Evolutionary conservation across 2,888 invertebrate species (phyloP).

Genomic region (Neria commutata): DNA sequence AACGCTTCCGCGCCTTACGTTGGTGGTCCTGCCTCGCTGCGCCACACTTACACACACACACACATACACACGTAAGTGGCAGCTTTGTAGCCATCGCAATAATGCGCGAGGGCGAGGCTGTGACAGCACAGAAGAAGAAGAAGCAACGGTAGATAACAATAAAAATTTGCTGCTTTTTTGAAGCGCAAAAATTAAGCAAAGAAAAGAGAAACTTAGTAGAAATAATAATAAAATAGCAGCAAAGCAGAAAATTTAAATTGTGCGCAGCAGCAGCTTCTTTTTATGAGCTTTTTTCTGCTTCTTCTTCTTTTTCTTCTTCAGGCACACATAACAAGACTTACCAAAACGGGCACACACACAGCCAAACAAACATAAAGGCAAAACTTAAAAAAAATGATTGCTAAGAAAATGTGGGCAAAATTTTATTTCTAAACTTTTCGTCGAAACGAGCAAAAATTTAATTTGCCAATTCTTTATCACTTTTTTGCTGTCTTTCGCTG

Average conservation of each 20-base stretch:
- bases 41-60: neutral
- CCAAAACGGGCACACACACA: neutral
- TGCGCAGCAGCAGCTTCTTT: neutral
- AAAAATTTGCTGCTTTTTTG: neutral
- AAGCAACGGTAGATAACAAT: neutral
- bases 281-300: too few relatives aligned
- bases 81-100: neutral
- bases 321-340: neutral
- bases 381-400: slow-evolving; percentile 30
- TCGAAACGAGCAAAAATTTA: slow-evolving; percentile 3
- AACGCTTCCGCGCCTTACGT: neutral
- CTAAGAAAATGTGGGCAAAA: slow-evolving; percentile 44
- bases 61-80: neutral
- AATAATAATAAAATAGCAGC: neutral
- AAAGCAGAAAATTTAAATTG: neutral
- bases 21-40: neutral
- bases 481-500: too few relatives aligned
- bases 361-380: neutral
- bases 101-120: too few relatives aligned
- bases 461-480: neutral
- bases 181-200: neutral
- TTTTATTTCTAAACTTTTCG: too few relatives aligned
- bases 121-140: neutral
- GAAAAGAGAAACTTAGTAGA: neutral
- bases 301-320: too few relatives aligned